Conservation (phyloP, 2,797 vertebrate genomes). For the Brachyalestes nurse region DNA sequence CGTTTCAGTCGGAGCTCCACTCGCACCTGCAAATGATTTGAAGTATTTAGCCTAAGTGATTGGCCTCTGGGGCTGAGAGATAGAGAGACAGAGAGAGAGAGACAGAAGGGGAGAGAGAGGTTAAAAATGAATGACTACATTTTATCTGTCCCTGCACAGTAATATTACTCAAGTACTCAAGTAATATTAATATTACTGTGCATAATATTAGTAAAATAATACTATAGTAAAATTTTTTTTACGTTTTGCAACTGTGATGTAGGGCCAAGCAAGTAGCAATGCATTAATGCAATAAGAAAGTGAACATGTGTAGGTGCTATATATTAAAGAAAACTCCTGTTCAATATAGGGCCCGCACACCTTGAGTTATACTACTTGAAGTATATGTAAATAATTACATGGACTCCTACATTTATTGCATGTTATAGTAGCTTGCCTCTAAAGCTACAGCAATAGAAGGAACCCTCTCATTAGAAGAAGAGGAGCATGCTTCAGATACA, state of each 20-base stretch:
- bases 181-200: too few species aligned
- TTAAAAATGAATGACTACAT: not conserved
- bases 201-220: too few species aligned
- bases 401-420: not conserved
- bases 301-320: too few species aligned
- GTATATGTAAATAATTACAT: not conserved
- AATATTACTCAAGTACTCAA: not conserved
- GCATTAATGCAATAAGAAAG: too few species aligned
- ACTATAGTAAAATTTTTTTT: too few species aligned
- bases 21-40: conserved; percentile 57
- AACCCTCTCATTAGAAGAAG: not conserved
- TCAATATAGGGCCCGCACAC: not conserved
- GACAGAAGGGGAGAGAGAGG: not conserved
- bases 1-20: not conserved
- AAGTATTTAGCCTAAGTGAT: conserved; percentile 35
- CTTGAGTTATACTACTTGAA: not conserved
- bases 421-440: not conserved
- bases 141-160: not conserved
- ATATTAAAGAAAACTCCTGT: not conserved
- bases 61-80: conserved; percentile 43
- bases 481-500: not conserved
- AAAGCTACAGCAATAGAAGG: not conserved
- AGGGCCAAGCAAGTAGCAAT: too few species aligned
- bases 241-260: too few species aligned
- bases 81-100: not conserved